Conservation (phyloP, 23 tunicate species). For the Pegea sp. region DNA sequence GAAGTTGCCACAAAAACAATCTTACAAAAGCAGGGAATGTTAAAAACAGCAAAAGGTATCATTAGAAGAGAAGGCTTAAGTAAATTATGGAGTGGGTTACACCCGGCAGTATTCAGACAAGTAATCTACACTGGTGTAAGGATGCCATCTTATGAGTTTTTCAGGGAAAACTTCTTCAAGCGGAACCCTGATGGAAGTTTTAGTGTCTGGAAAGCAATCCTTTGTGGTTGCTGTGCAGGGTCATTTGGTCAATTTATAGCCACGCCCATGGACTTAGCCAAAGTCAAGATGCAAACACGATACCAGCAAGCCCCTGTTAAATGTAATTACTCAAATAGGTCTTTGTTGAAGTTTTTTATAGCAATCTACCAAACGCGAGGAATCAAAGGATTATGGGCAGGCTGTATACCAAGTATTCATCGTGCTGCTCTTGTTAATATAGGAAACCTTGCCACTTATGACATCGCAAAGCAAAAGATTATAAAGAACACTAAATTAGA, state of each 20-base stretch:
- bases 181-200: conserved; percentile 51
- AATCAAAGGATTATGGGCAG: conserved; percentile 51
- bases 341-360: not conserved
- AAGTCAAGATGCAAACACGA: conserved; percentile 95
- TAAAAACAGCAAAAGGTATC: conserved; percentile 34
- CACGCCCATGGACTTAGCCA: conserved; percentile 82
- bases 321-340: too few relatives aligned
- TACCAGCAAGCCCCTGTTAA: conserved; percentile 1
- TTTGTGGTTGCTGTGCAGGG: conserved; percentile 67
- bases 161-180: conserved; percentile 24
- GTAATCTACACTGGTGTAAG: conserved; percentile 63
- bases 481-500: conserved; percentile 11
- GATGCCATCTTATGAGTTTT: conserved; percentile 38
- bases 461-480: conserved; percentile 36
- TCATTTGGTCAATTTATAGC: conserved; percentile 81
- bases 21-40: conserved; percentile 29
- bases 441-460: conserved; percentile 91
- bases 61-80: conserved; percentile 47
- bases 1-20: conserved; percentile 39
- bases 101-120: conserved; percentile 69
- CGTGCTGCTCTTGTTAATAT: conserved; percentile 95
- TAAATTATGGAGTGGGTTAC: conserved; percentile 58
- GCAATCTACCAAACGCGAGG: conserved; percentile 7
- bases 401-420: conserved; percentile 85
- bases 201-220: conserved; percentile 56